Base-by-base conservation (phyloP, 35 echinoderm and acorn worm genomes). In the Antedon bifida region DNA sequence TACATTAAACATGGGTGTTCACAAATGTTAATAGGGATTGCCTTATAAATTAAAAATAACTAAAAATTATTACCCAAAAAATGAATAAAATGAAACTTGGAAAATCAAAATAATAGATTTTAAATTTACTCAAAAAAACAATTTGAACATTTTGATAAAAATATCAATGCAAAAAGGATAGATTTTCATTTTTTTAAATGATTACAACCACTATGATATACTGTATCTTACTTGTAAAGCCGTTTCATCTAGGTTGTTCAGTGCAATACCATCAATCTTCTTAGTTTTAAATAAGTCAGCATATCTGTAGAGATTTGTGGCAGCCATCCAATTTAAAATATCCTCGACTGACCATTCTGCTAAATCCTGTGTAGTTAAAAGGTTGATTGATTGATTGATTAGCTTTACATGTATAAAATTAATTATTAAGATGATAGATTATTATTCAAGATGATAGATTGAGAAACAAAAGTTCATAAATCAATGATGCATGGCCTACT, bases 261-360 rank as follows among this genome's bases (percentile, higher is more conserved):
- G 88, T 33, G 87, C 86, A 26, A 30, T 77, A 4, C 94, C 94
- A 35, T 92, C 79, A 8, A 97, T 86, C 19, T 88, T 77, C 77
- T 89, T 91, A 30, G 83, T 86, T 77, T 84, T 92, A 81, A 97
- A 97, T 30, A 97, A 31, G 42, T 97, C 94, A 17, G 90, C 90
- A 76, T 97, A 97, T 38, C 94, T 86, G 74, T 92, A 90, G 32
- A 97, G 82, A 83, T 92, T 84, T 23, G 94, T 97, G 36, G 92
- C 94, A n/a, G 94, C 90, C 94, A 97, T 97, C 94, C 94, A 97
- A 76, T 92, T 97, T 36, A 89, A 78, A 55, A 97, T 89, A 85
- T 97, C 85, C 28, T 97, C 87, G 3, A 92, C 76, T 1, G 8
- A 32, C 94, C 94, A 97, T 23, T 87, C 82, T 30, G 76, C 75